Evolutionary conservation across 2,113 vertebrate genomes (phyloP).

Genomic region (Cyanistes caeruleus): DNA sequence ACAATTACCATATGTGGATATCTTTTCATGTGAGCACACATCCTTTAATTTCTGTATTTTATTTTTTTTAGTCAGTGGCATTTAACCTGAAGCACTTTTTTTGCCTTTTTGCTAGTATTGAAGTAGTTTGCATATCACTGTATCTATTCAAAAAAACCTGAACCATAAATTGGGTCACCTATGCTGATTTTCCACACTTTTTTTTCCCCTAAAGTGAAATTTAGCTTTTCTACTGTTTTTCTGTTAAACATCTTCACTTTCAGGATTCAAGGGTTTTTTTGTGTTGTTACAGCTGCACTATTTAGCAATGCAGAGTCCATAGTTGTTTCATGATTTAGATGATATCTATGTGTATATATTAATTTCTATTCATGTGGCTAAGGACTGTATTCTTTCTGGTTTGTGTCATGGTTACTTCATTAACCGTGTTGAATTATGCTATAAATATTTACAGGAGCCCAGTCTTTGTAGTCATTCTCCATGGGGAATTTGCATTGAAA

Average conservation of each 20-base stretch:
- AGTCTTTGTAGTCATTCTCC: not conserved
- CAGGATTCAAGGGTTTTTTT: not conserved
- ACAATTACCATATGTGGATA: not conserved
- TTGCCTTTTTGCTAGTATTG: not conserved
- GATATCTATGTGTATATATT: not conserved
- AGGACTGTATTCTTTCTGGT: not conserved
- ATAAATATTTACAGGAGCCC: slow-evolving; percentile 17
- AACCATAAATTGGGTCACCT: not conserved
- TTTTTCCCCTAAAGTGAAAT: not conserved
- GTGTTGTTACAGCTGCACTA: not conserved
- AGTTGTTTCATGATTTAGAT: not conserved
- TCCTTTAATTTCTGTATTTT: not conserved
- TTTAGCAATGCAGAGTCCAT: not conserved
- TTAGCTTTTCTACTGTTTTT: not conserved
- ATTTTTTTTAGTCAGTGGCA: not conserved
- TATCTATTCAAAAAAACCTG: not conserved
- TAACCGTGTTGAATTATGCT: not conserved
- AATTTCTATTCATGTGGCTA: slow-evolving; percentile 22
- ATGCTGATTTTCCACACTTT: not conserved
- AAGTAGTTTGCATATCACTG: not conserved
- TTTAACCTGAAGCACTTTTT: not conserved
- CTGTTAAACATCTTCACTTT: not conserved
- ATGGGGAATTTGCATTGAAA: slow-evolving; percentile 14
- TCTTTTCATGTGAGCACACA: not conserved
- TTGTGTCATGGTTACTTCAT: slow-evolving; percentile 33